A percentile compares a stretch with the other conserved stretches of the same genome.
Evolutionary conservation across 2,888 invertebrate genomes (phyloP).

Genomic region (Thera obeliscata): DNA sequence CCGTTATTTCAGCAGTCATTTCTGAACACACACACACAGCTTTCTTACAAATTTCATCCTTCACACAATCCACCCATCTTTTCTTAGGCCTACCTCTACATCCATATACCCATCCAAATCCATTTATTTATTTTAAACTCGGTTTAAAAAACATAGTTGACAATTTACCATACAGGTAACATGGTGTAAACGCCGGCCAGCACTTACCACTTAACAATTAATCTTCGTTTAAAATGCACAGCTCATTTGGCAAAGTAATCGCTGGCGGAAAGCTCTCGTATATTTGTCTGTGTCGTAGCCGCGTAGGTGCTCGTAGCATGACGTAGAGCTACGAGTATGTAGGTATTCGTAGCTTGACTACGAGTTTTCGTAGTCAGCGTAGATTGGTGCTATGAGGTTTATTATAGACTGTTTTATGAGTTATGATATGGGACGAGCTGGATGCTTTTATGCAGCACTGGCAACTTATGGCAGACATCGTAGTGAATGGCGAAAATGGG

Average conservation of each 20-base stretch:
- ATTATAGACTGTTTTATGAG: no score
- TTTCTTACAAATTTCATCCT: no score
- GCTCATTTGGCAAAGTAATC: constrained; percentile 51
- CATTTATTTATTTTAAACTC: no score
- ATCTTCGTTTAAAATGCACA: constrained; percentile 52
- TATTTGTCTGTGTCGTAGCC: constrained; percentile 34
- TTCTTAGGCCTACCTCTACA: no score
- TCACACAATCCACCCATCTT: no score
- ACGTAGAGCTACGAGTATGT: neutral
- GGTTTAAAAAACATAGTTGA: constrained; percentile 1
- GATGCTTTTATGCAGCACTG: no score
- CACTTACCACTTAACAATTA: constrained; percentile 42
- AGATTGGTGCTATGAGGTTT: neutral
- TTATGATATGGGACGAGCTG: no score
- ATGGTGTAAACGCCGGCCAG: constrained; percentile 24
- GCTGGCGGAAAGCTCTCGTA: constrained; percentile 33
- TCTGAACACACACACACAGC: no score
- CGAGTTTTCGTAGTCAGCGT: neutral
- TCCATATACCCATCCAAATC: no score
- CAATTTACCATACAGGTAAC: neutral
- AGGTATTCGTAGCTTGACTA: constrained; percentile 9
- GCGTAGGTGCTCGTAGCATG: constrained; percentile 1
- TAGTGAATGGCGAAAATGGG: no score
- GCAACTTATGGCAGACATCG: no score
- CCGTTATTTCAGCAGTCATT: no score